A percentile compares a stretch with the other conserved stretches of the same genome.
Conservation (phyloP, 1,140 invertebrate genomes). For the Euborellia annulipes region DNA sequence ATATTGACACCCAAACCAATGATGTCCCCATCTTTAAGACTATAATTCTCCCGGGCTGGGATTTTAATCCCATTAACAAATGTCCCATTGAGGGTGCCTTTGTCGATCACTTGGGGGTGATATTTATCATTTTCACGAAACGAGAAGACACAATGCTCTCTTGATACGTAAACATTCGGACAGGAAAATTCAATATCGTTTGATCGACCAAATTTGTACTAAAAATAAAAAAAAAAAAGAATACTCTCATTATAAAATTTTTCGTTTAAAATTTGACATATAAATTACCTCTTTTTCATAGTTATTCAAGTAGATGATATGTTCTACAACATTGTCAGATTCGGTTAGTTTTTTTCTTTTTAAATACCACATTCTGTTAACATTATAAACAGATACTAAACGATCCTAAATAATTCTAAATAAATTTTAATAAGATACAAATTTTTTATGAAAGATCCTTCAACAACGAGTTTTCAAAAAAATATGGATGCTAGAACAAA, state of each 20-base stretch:
- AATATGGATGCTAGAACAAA: too few species aligned
- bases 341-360: too few species aligned
- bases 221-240: constrained; percentile 7
- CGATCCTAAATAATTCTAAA: too few species aligned
- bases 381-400: too few species aligned
- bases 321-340: too few species aligned
- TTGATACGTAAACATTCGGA: constrained; percentile 17
- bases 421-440: too few species aligned
- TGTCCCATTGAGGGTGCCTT: constrained; percentile 15
- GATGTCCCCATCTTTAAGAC: constrained; percentile 17
- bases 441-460: too few species aligned
- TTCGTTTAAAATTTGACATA: too few species aligned
- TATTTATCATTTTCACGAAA: constrained; percentile 2
- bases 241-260: background rate
- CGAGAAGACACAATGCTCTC: constrained; percentile 20
- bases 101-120: constrained; percentile 17
- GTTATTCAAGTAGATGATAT: too few species aligned
- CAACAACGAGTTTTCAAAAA: too few species aligned
- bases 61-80: constrained; percentile 11
- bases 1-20: constrained; percentile 18
- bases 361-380: too few species aligned
- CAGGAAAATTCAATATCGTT: constrained; percentile 18
- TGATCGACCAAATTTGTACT: constrained; percentile 21
- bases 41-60: constrained; percentile 14
- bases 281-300: too few species aligned